Evolutionary conservation across 2,888 invertebrate genomes (phyloP), one percentile per base, ranked within the genome.

Genomic region (Noctua comes): DNA sequence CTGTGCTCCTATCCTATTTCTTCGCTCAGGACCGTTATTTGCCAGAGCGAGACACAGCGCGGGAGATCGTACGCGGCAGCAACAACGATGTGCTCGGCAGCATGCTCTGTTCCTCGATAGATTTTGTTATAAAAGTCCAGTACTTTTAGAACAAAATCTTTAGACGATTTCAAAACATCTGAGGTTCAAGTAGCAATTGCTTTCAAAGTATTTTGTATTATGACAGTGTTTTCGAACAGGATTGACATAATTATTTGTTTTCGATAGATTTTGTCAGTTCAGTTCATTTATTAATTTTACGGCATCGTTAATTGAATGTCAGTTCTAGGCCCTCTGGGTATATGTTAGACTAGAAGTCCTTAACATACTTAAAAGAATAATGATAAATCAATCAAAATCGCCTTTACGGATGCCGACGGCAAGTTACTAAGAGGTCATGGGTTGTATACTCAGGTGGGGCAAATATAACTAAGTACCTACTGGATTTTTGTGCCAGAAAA

Each of bases 361-460:
- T 77, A 70, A 70, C 73, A 73, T 54, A 82, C 40, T 73, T 40
- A 27, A 5, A 40, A 68, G 40, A 48, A 80, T 65, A 65, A 57
- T 57, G 21, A 65, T 69, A 75, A 75, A 75, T 80, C 65, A 80
- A 80, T 75, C 69, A 80, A 54, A 51, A 54, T 65, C 46, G 3
- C 16, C 48, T 65, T 48, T 24, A 66, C 3, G 36, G 21, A 24
- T 65, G 11, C 40, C 4, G 13, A 40, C 24, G 13, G 18, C 36
- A 62, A 48, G 24, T n/a, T 78, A 65, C 13, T 11, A 2, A 36
- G 7, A 31, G n/a, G 51, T 27, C 27, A 54, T 24, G 8, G 21
- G 10, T 78, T 43, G 21, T 6, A n/a, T n/a, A 24, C 43, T 68
- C 11, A 31, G 69, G 13, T 21, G 13, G 18, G 36, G n/a, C 36